Conservation (phyloP, 92 coral and sea anemone genomes). For the Anthopleura xanthogrammica region DNA sequence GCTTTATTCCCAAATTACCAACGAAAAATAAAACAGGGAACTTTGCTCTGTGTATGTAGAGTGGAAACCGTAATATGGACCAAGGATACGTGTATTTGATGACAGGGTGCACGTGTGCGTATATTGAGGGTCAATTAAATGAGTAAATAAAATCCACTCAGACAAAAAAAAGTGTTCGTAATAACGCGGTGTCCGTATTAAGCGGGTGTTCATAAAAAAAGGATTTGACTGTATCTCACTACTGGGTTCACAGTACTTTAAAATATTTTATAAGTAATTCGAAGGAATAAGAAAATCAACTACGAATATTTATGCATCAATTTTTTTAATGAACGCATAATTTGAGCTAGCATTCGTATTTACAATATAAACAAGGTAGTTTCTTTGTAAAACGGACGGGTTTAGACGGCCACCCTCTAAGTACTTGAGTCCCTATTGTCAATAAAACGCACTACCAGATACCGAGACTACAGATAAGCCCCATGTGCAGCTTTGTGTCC, state of each 20-base stretch:
- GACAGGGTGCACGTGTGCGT: too few relatives aligned
- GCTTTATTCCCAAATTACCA: too few relatives aligned
- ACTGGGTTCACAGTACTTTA: not conserved
- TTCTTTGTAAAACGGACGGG: conserved; percentile 84
- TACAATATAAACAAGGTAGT: conserved; percentile 96
- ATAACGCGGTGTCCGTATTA: too few relatives aligned
- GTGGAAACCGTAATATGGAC: too few relatives aligned
- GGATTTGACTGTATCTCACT: too few relatives aligned
- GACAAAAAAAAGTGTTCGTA: too few relatives aligned
- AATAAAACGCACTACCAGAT: conserved; percentile 39
- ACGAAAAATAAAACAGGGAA: too few relatives aligned
- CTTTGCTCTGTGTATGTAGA: too few relatives aligned
- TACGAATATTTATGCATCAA: conserved; percentile 57
- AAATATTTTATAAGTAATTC: not conserved
- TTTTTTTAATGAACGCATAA: conserved; percentile 97
- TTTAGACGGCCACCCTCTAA: conserved; percentile 49
- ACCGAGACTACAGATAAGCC: conserved; percentile 15
- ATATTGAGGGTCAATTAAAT: too few relatives aligned
- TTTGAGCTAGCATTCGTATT: conserved; percentile 97
- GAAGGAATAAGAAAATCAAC: not conserved
- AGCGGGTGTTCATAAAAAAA: too few relatives aligned
- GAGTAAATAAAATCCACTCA: too few relatives aligned
- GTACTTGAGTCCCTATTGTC: conserved; percentile 21
- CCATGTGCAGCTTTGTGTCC: conserved; percentile 3
- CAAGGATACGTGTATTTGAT: too few relatives aligned